Evolutionary conservation across 2,888 invertebrate species (phyloP), one percentile per base, ranked within the genome.

Genomic region (Mesochorus sp.): DNA sequence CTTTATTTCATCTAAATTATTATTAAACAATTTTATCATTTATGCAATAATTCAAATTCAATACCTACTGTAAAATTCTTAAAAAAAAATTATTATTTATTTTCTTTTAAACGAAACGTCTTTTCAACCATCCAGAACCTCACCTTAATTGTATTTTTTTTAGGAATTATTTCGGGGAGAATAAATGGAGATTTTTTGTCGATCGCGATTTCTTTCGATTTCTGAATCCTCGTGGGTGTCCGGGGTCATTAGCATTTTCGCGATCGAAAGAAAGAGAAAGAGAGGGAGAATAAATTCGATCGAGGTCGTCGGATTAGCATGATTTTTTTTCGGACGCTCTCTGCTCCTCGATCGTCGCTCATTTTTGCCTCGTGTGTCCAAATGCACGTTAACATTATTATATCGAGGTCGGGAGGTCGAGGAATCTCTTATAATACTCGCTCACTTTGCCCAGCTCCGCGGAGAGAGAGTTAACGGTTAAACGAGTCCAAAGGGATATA

Each of bases 361-460:
- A 21, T 47, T 55, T 71, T 79, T 66, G n/a, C 17, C 44, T 37
- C 71, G 55, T 44, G 31, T 67, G 76, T 71, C 68, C 77, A 67
- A 62, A 67, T 71, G 34, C 24, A 28, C 34, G 53, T 62, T 47
- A 57, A 78, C 70, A 49, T 44, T 44, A 19, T 26, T 61, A 62
- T 77, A 85, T 82, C 80, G 81, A 79, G 81, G 83, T 82, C 78
- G 82, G 77, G 80, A 79, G 81, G 83, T 84, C 82, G 81, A 80
- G 51, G 79, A 79, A 79, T 80, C 79, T 78, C 70, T 78, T 74
- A 59, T 57, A n/a, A 66, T 73, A 73, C 78, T 74, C 64, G 77
- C 37, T 74, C 66, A 53, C 62, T 71, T 74, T 49, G 68, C 68
- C 26, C 42, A 42, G 44, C 70, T 74, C 64, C 62, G 61, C 59